phyloP scores from a whole-genome alignment of 2,113 vertebrate species.

The Raphicerus campestris region DNA sequence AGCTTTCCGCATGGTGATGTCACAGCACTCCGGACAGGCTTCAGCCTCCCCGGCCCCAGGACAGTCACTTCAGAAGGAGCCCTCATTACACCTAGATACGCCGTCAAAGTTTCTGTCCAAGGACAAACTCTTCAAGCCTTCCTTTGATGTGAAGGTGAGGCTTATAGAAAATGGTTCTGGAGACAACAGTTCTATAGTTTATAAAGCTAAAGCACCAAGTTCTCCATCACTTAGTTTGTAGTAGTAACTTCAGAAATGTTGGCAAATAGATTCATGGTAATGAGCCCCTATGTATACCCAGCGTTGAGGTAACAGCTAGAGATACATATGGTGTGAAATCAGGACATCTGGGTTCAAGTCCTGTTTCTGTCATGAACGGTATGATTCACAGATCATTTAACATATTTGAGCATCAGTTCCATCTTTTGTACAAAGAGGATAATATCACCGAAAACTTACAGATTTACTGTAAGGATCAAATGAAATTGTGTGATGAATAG shows the following conservation, averaged over 20 bases:
- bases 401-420: not conserved
- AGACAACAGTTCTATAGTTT: not conserved
- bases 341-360: not conserved
- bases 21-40: constrained; percentile 75
- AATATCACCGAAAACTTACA: not conserved
- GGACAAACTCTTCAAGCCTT: constrained; percentile 93
- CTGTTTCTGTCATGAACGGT: not conserved
- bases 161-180: not conserved
- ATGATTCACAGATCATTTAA: not conserved
- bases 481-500: not conserved
- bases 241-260: not conserved
- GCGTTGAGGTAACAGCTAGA: not conserved
- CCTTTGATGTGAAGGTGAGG: constrained; percentile 93
- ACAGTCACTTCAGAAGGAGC: constrained; percentile 81
- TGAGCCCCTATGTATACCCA: not conserved
- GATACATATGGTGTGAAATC: not conserved
- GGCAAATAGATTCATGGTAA: not conserved
- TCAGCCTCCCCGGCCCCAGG: constrained; percentile 52
- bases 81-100: constrained; percentile 89
- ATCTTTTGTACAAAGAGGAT: not conserved
- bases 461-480: not conserved
- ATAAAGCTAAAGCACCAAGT: not conserved
- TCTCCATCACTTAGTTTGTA: not conserved
- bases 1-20: constrained; percentile 87
- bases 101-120: constrained; percentile 95